Percentiles rank a stretch among this genome's conserved stretches.
phyloP scores from a whole-genome alignment of 1,140 invertebrate genomes.

The Trichomalopsis sarcophagae region DNA sequence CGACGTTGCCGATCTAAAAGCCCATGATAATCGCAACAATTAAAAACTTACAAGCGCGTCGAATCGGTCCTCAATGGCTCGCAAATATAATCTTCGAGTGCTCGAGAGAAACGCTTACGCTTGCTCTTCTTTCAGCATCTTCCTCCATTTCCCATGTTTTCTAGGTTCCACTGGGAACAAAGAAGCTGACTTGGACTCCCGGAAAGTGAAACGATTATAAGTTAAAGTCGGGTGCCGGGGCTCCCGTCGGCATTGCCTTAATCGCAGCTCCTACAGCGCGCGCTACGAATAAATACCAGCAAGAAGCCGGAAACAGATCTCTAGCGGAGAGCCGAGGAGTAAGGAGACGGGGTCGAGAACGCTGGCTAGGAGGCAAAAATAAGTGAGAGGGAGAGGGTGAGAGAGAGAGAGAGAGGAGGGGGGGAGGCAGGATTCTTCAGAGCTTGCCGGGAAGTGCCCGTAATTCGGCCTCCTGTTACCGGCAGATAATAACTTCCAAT shows the following conservation, averaged over 20 bases:
- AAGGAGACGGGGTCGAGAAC: conserved; percentile 1
- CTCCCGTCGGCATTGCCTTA: conserved; percentile 12
- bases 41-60: not conserved
- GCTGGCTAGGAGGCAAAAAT: not conserved
- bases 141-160: not conserved
- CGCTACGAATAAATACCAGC: conserved; percentile 38
- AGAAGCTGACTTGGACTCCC: conserved; percentile 28
- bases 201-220: conserved; percentile 49
- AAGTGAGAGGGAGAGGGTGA: conserved; percentile 24
- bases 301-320: conserved; percentile 20
- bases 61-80: not conserved
- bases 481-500: conserved; percentile 54
- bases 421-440: not conserved
- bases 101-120: not conserved
- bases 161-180: not conserved
- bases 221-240: conserved; percentile 20
- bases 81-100: not conserved
- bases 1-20: too few species aligned
- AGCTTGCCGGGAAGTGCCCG: not conserved
- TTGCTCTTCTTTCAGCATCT: not conserved
- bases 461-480: conserved; percentile 49
- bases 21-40: not conserved
- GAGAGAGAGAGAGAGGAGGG: not conserved
- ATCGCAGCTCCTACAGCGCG: conserved; percentile 30
- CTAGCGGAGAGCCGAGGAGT: not conserved